Percentiles rank a stretch among this genome's conserved stretches.
These are phyloP conservation scores for Erethizon dorsatum DNA, from an alignment of 2,797 vertebrate genomes.

Conservation along the genomic window DNA sequence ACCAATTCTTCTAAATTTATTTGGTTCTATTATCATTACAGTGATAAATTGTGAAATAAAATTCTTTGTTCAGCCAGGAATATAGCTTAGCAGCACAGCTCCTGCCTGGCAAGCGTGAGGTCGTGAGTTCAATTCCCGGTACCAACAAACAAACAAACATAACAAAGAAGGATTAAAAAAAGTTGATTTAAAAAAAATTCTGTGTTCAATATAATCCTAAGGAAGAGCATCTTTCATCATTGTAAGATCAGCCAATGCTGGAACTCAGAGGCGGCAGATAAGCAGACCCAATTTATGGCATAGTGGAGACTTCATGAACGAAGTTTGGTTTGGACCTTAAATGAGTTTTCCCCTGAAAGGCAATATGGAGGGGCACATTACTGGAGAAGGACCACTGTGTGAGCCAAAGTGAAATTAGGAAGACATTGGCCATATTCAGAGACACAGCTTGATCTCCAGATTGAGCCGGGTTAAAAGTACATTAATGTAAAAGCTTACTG, in stretches of 20 bases:
- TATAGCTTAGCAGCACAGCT: too few relatives aligned
- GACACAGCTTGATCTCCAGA: not conserved
- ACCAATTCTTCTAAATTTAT: not conserved
- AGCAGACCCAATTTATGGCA: not conserved
- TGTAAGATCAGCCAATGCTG: not conserved
- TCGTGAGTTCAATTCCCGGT: too few relatives aligned
- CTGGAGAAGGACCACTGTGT: not conserved
- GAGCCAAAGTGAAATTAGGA: not conserved
- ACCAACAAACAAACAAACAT: too few relatives aligned
- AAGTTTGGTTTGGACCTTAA: not conserved
- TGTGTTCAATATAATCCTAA: not conserved
- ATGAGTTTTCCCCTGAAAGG: not conserved
- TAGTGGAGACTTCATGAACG: not conserved
- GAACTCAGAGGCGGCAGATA: not conserved
- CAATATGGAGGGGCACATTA: not conserved
- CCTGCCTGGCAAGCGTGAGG: too few relatives aligned
- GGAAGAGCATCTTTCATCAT: not conserved
- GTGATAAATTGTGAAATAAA: slow-evolving; percentile 49
- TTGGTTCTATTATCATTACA: not conserved
- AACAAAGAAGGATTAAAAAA: too few relatives aligned
- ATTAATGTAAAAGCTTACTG: not conserved
- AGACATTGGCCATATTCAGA: not conserved
- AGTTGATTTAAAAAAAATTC: not conserved
- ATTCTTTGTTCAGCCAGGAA: not conserved
- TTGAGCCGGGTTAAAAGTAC: not conserved